Evolutionary conservation across 2,888 invertebrate species (phyloP).

Genomic region (Auanema freiburgensis): DNA sequence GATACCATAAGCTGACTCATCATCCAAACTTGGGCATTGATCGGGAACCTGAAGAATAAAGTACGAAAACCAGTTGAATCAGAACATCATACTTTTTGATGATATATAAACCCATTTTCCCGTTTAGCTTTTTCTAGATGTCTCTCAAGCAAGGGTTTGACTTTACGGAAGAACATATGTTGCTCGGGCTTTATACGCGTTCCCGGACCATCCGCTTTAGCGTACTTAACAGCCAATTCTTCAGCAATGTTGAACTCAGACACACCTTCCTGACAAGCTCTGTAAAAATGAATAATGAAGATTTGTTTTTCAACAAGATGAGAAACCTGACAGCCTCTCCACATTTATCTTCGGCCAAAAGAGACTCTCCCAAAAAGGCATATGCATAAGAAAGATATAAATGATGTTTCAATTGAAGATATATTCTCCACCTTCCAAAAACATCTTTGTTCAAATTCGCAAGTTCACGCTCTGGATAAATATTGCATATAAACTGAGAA

Average conservation of each 20-base stretch:
- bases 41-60: slow-evolving; percentile 66
- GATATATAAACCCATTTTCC: slow-evolving; percentile 74
- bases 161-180: slow-evolving; percentile 72
- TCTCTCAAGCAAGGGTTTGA: slow-evolving; percentile 70
- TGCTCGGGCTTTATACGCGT: slow-evolving; percentile 71
- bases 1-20: slow-evolving; percentile 73
- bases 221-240: slow-evolving; percentile 70
- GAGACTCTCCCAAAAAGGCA: slow-evolving; percentile 72
- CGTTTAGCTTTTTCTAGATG: slow-evolving; percentile 73
- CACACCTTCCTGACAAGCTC: slow-evolving; percentile 71
- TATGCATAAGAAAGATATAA: slow-evolving; percentile 73
- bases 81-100: slow-evolving; percentile 68
- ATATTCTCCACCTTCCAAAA: slow-evolving; percentile 39
- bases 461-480: neutral
- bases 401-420: slow-evolving; percentile 68
- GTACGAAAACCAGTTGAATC: slow-evolving; percentile 1
- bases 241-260: slow-evolving; percentile 64
- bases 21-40: slow-evolving; percentile 70
- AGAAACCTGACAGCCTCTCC: slow-evolving; percentile 71
- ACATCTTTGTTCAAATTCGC: slow-evolving; percentile 26
- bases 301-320: neutral
- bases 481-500: slow-evolving; percentile 23
- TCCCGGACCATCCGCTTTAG: slow-evolving; percentile 69
- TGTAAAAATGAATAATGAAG: slow-evolving; percentile 10
- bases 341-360: slow-evolving; percentile 72